Evolutionary conservation across 1,140 invertebrate species (phyloP).

Genomic region (Achroia grisella): DNA sequence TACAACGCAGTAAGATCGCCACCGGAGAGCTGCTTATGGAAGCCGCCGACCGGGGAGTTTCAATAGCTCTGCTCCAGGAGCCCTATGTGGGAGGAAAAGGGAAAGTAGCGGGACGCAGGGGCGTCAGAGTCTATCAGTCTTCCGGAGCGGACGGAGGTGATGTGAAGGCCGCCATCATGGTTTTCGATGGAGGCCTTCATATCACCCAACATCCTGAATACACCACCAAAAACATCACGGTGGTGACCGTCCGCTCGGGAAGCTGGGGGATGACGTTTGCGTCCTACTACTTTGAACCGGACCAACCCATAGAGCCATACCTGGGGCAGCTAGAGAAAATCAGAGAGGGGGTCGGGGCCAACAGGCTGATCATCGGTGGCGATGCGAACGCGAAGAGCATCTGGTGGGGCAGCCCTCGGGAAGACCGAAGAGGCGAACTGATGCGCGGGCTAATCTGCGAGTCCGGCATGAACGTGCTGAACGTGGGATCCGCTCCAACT

Average conservation of each 20-base stretch:
- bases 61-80: not conserved
- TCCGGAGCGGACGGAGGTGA: not conserved
- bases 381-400: no score
- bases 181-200: slow-evolving; percentile 5
- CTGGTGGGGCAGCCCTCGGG: slow-evolving; percentile 12
- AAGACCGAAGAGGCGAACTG: slow-evolving; percentile 7
- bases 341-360: slow-evolving; percentile 2
- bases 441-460: slow-evolving; percentile 5
- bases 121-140: slow-evolving; percentile 9
- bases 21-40: slow-evolving; percentile 1
- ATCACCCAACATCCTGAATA: slow-evolving; percentile 4
- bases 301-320: no score
- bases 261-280: not conserved
- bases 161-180: slow-evolving; percentile 11
- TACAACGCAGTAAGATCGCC: not conserved
- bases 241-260: not conserved
- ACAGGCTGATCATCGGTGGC: no score
- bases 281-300: no score
- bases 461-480: slow-evolving; percentile 11
- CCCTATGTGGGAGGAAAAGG: no score
- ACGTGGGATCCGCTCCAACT: slow-evolving; percentile 14
- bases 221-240: no score
- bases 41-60: not conserved
- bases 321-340: not conserved
- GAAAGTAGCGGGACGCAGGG: not conserved